Evolutionary conservation across 2,888 invertebrate species (phyloP).

Genomic region (Adineta ricciae): DNA sequence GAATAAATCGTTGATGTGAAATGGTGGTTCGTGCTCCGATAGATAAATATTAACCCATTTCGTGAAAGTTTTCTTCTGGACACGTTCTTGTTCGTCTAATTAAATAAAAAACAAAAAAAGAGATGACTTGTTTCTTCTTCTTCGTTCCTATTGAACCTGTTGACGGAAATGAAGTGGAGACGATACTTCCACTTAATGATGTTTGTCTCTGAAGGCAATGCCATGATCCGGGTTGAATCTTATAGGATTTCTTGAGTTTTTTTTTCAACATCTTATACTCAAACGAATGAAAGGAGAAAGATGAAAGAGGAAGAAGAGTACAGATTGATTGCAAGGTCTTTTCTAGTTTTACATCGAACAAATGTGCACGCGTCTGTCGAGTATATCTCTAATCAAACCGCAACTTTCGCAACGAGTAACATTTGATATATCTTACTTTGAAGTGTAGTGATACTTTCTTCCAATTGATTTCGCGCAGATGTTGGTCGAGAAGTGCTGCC

Average conservation of each 20-base stretch:
- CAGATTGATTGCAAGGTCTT: background rate
- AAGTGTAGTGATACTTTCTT: background rate
- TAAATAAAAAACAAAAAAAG: background rate
- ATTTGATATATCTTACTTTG: conserved; percentile 14
- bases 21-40: conserved; percentile 60
- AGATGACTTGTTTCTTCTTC: background rate
- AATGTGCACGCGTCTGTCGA: background rate
- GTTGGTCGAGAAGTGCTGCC: background rate
- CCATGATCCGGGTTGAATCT: background rate
- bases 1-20: conserved; percentile 96
- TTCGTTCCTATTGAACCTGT: background rate
- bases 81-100: conserved; percentile 73
- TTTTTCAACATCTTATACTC: background rate
- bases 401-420: background rate
- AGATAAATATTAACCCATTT: conserved; percentile 59
- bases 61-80: conserved; percentile 99
- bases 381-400: background rate
- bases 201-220: background rate
- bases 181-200: conserved; percentile 15
- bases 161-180: background rate
- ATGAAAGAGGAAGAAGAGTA: background rate
- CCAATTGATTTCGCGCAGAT: background rate
- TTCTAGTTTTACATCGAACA: background rate
- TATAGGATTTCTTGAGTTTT: background rate
- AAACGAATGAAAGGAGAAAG: background rate